These are phyloP conservation scores for Peribatodes rhomboidaria DNA, from an alignment of 2,888 invertebrate genomes.

Conservation along the genomic window DNA sequence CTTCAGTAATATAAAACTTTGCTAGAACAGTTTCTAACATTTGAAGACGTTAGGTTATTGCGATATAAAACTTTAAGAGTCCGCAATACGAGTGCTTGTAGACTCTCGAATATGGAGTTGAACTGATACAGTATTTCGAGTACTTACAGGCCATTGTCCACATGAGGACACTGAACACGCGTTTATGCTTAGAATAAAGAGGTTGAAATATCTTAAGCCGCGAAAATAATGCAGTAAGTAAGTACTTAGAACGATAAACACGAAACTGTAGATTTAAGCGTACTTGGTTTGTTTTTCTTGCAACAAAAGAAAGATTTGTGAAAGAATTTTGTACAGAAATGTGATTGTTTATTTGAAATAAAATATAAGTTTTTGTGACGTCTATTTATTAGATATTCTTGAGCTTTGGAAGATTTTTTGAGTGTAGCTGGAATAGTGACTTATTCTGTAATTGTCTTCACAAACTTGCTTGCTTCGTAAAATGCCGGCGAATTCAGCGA, in stretches of 20 bases:
- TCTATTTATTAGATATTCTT: no score
- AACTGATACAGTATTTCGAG: constrained; percentile 8
- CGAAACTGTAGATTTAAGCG: background rate
- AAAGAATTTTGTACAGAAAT: background rate
- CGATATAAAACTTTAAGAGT: constrained; percentile 75
- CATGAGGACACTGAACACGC: background rate
- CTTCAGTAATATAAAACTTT: constrained; percentile 61
- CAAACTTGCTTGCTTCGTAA: no score
- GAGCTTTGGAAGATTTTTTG: no score
- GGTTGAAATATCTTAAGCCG: background rate
- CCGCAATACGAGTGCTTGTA: constrained; percentile 59
- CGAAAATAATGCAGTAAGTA: background rate
- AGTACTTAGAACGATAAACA: background rate
- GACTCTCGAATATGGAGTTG: constrained; percentile 48
- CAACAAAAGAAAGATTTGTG: background rate
- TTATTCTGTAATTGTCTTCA: no score
- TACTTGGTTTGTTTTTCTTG: background rate
- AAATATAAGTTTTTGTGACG: no score
- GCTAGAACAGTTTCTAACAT: constrained; percentile 44
- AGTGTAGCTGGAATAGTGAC: no score
- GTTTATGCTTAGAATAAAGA: background rate
- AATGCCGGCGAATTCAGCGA: no score
- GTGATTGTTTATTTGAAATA: no score
- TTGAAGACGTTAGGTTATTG: constrained; percentile 69
- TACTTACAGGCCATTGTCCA: constrained; percentile 1